Evolutionary conservation across 1,140 invertebrate genomes (phyloP).

Genomic region (Latrodectus geometricus): DNA sequence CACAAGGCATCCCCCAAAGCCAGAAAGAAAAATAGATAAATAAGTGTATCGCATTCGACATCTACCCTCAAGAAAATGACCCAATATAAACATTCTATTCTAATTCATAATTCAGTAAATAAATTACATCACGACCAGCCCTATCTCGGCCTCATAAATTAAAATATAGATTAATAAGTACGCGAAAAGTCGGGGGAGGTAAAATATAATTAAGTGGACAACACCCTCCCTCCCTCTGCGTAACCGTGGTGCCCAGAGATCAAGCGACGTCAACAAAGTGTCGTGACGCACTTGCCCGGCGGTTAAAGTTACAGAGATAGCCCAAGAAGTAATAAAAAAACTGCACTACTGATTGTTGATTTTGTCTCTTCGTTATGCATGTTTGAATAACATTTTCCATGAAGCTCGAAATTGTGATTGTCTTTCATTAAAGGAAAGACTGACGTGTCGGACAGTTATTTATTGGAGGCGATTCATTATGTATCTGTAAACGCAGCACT

Average conservation of each 20-base stretch:
- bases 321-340: neutral
- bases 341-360: neutral
- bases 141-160: too few relatives aligned
- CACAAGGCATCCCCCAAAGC: too few relatives aligned
- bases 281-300: neutral
- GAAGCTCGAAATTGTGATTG: conserved; percentile 14
- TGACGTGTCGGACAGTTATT: conserved; percentile 5
- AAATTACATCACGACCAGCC: too few relatives aligned
- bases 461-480: conserved; percentile 14
- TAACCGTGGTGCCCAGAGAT: neutral
- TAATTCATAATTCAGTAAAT: too few relatives aligned
- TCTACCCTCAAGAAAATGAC: too few relatives aligned
- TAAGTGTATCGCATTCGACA: too few relatives aligned
- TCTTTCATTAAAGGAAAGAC: neutral
- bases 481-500: neutral
- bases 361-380: conserved; percentile 6
- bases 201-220: neutral
- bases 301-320: neutral
- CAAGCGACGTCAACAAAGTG: neutral
- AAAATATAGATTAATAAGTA: too few relatives aligned
- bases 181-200: too few relatives aligned
- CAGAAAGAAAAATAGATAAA: too few relatives aligned
- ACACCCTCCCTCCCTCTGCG: neutral
- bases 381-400: conserved; percentile 20
- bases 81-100: too few relatives aligned